These are phyloP conservation scores for Sander lucioperca DNA, from an alignment of 2,113 vertebrate genomes.

Conservation along the genomic window DNA sequence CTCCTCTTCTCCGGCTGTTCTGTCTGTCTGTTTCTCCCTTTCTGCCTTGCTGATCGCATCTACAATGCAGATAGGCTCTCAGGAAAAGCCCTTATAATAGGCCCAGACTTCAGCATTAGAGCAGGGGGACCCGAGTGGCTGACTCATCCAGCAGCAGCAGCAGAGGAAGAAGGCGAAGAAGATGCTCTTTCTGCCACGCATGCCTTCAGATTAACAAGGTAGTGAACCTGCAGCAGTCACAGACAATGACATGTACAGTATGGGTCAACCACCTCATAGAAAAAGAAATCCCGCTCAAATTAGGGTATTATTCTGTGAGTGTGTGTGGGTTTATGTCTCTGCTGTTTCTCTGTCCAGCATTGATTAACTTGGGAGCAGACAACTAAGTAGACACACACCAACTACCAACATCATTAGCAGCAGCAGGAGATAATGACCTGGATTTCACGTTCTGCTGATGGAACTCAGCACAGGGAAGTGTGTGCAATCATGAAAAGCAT, in stretches of 20 bases:
- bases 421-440: conserved; percentile 68
- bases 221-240: conserved; percentile 51
- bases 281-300: conserved; percentile 41
- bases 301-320: conserved; percentile 3
- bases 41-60: conserved; percentile 41
- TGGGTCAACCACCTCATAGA: conserved; percentile 64
- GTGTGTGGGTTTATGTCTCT: conserved; percentile 42
- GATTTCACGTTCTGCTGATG: conserved; percentile 68
- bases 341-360: conserved; percentile 26
- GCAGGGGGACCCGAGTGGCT: conserved; percentile 62
- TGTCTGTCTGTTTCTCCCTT: conserved; percentile 12
- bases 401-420: conserved; percentile 67
- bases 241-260: conserved; percentile 28
- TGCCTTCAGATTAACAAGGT: conserved; percentile 55
- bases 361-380: conserved; percentile 58
- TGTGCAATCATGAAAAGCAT: conserved; percentile 54
- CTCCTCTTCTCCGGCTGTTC: conserved; percentile 9
- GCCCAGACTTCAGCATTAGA: conserved; percentile 59
- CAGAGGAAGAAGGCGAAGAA: conserved; percentile 29
- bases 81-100: conserved; percentile 72
- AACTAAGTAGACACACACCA: conserved; percentile 63
- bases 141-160: conserved; percentile 71
- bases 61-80: conserved; percentile 57
- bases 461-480: conserved; percentile 40
- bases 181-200: conserved; percentile 34